Evolutionary conservation across 2,113 vertebrate species (phyloP), one percentile per base, ranked within the genome.

Genomic region (Vidua chalybeata): DNA sequence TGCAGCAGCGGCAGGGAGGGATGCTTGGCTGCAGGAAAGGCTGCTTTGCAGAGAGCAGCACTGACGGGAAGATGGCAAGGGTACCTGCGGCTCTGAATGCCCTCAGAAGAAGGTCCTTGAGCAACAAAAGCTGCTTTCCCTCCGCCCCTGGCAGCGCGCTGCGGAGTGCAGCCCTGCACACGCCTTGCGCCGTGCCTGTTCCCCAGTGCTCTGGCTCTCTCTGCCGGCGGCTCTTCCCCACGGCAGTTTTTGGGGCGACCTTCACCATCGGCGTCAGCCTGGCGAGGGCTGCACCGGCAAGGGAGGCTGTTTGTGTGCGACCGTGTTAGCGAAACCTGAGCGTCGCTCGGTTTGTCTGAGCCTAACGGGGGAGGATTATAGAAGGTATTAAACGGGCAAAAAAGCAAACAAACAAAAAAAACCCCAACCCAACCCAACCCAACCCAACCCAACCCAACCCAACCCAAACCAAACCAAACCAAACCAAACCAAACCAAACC

Each of bases 181-280:
- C 0, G 28, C 21, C 0, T 2, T 6, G 16, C 0, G 2, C 33
- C 8, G 61, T 0, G 2, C 37, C 37, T 17, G 37, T 24, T 87
- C 55, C 28, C 74, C 74, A 1, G 64, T 6, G 85, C 92, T 93
- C 35, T 55, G 73, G 72, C 95, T 92, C 96, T 85, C 94, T 91
- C 96, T 97, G 75, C 93, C 74, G 96, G 88, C 93, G 73, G 91
- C 69, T 62, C 4, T 5, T 67, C 80, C 83, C 87, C 6, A 19
- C 30, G 37, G 62, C 92, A 87, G 39, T 41, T 41, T 48, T 33
- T 8, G 56, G 5, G 56, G 30, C n/a, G 54, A 54, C 78, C 74
- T 72, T 51, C 11, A 5, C 2, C 23, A 3, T 11, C 9, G 3
- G 8, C 45, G 1, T 2, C 75, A 55, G 39, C 52, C 51, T 2